Conservation (phyloP, 2,797 vertebrate genomes). For the Ateles fusciceps region DNA sequence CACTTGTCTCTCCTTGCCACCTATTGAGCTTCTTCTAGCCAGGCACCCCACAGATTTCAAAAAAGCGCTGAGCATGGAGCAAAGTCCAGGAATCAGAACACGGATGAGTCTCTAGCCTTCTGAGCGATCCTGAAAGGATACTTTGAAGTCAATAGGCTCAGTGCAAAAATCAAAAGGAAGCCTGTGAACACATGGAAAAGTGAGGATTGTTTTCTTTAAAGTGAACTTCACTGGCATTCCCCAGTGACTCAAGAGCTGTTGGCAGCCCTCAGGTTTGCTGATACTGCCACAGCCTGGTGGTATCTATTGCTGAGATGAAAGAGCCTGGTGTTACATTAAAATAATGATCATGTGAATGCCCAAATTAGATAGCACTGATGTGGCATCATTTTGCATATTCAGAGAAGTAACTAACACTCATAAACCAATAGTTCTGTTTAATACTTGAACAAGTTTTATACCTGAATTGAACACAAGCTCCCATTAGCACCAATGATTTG, state of each 20-base stretch:
- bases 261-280: background rate
- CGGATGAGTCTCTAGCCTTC: background rate
- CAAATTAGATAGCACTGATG: background rate
- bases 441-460: background rate
- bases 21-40: constrained; percentile 8
- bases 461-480: background rate
- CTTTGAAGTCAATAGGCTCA: constrained; percentile 53
- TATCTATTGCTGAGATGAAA: constrained; percentile 17
- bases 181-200: background rate
- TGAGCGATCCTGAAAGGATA: constrained; percentile 51
- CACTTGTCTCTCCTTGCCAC: background rate
- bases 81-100: constrained; percentile 47
- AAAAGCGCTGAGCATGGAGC: background rate
- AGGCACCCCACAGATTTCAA: constrained; percentile 41
- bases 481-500: background rate
- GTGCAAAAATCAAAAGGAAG: constrained; percentile 26
- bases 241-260: background rate
- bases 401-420: background rate
- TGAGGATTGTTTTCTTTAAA: constrained; percentile 47
- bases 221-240: constrained; percentile 40
- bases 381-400: constrained; percentile 6
- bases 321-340: background rate
- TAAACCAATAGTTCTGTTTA: background rate
- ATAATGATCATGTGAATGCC: background rate
- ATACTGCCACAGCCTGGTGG: background rate